Percentiles rank a stretch among this genome's conserved stretches.
Conservation (phyloP, 1,140 invertebrate genomes). For the Panagrolaimus sp. region DNA sequence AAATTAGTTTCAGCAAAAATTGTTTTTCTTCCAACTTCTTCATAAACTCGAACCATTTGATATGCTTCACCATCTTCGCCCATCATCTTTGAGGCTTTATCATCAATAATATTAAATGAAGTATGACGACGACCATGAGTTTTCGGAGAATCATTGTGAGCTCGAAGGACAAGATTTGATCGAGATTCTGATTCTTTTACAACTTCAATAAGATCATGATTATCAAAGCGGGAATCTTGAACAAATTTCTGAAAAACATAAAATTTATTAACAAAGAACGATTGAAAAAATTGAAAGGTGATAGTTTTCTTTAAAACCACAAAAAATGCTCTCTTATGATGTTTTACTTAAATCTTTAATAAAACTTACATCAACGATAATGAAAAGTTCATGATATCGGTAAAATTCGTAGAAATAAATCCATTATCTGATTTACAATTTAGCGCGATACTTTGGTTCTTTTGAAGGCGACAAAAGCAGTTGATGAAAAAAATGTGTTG, state of each 20-base stretch:
- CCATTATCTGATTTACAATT: too few species aligned
- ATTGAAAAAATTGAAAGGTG: neutral
- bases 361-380: neutral
- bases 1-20: neutral
- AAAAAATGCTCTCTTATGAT: too few species aligned
- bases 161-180: neutral
- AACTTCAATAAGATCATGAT: too few species aligned
- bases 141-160: neutral
- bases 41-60: neutral
- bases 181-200: too few species aligned
- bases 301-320: neutral
- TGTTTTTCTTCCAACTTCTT: neutral
- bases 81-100: too few species aligned
- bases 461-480: too few species aligned
- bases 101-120: neutral
- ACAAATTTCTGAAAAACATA: slow-evolving; percentile 16
- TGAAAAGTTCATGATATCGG: neutral
- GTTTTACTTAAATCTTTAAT: too few species aligned
- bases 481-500: too few species aligned
- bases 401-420: too few species aligned
- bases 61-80: neutral
- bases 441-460: too few species aligned
- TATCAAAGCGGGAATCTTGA: too few species aligned
- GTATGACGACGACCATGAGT: neutral
- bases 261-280: too few species aligned